phyloP scores from a whole-genome alignment of 2,113 vertebrate genomes.

The Origma solitaria region DNA sequence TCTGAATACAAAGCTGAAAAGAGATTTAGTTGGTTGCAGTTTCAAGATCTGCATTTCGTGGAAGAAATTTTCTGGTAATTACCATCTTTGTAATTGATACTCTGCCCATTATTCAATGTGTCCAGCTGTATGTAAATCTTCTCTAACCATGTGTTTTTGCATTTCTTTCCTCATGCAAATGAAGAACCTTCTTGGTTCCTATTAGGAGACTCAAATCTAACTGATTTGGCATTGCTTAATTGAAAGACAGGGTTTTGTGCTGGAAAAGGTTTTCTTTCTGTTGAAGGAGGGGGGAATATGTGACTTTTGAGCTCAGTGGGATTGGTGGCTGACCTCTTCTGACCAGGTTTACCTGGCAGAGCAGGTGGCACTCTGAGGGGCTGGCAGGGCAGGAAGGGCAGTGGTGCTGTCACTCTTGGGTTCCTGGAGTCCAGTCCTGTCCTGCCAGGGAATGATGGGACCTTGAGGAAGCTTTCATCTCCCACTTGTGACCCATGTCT shows the following conservation, averaged over 20 bases:
- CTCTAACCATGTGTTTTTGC: not conserved
- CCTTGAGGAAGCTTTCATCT: not conserved
- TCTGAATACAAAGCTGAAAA: not conserved
- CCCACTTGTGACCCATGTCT: not conserved
- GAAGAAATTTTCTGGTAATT: not conserved
- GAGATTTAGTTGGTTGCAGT: not conserved
- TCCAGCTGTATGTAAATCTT: slow-evolving; percentile 59
- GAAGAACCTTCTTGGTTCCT: not conserved
- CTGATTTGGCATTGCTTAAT: not conserved
- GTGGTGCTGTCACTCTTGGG: not conserved
- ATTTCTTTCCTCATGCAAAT: slow-evolving; percentile 38
- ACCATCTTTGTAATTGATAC: not conserved
- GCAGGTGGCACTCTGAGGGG: not conserved
- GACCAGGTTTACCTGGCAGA: not conserved
- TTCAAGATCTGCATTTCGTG: slow-evolving; percentile 4
- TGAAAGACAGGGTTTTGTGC: not conserved
- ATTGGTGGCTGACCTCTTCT: not conserved
- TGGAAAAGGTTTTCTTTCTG: not conserved
- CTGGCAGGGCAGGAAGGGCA: not conserved
- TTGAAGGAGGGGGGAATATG: not conserved
- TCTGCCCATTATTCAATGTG: not conserved
- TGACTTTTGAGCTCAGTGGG: not conserved
- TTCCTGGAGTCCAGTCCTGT: not conserved
- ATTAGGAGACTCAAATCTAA: not conserved
- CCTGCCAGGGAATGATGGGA: not conserved